These are phyloP conservation scores for Tetramorium bicarinatum DNA, from an alignment of 2,888 invertebrate genomes.

Conservation along the genomic window DNA sequence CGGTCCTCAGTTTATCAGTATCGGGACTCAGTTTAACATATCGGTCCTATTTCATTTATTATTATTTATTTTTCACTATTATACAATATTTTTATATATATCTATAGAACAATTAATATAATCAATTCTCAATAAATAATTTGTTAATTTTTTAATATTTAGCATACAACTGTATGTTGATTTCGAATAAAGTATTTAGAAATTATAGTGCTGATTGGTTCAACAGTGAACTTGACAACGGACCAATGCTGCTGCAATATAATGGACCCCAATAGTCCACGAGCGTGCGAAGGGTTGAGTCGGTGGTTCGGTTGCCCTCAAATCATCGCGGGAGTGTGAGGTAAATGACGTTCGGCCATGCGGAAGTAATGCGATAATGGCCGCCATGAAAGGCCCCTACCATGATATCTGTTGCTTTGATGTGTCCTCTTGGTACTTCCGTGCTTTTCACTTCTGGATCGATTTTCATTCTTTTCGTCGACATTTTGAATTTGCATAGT, in stretches of 20 bases:
- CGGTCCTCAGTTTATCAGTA: too few relatives aligned
- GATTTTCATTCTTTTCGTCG: constrained; percentile 70
- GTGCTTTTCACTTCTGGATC: constrained; percentile 53
- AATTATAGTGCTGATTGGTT: constrained; percentile 33
- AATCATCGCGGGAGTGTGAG: constrained; percentile 84
- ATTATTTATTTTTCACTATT: too few relatives aligned
- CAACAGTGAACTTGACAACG: constrained; percentile 59
- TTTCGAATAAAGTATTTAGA: constrained; percentile 17
- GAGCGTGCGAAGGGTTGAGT: constrained; percentile 69
- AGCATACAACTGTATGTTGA: neutral
- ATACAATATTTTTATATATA: neutral
- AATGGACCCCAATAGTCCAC: constrained; percentile 74
- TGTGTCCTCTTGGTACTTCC: constrained; percentile 73
- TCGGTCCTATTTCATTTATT: too few relatives aligned
- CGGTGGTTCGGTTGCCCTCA: constrained; percentile 83
- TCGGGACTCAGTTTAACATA: too few relatives aligned
- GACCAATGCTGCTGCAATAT: constrained; percentile 70
- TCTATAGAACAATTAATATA: neutral
- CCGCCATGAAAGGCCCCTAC: constrained; percentile 81
- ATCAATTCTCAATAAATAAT: neutral
- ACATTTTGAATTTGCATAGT: constrained; percentile 62
- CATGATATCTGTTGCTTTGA: constrained; percentile 83
- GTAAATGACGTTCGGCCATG: constrained; percentile 83
- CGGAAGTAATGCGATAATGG: constrained; percentile 85
- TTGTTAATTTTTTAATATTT: neutral